Evolutionary conservation across 2,888 invertebrate genomes (phyloP), one percentile per base, ranked within the genome.

Genomic region (Seira ritae): DNA sequence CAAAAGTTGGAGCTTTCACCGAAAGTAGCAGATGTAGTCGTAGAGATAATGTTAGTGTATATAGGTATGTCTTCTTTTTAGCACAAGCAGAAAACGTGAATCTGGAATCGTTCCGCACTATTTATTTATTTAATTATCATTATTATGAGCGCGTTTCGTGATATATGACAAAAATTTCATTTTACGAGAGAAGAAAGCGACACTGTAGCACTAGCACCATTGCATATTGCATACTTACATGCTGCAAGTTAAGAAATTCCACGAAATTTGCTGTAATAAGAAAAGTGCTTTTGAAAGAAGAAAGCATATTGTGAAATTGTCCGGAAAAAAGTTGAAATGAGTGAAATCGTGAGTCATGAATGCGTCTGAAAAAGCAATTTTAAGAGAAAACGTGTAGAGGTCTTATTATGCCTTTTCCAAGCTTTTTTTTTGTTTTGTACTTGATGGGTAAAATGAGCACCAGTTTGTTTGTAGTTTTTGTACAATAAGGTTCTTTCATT

Each of bases 301-400:
- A n/a, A 19, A 62, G 62, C 62, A 62, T 62, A 62, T 62, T 62
- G 62, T 62, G 62, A 62, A 62, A 62, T 62, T 22, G 62, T 62
- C 22, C 12, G 22, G 62, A 62, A 62, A 60, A 62, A 62, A 62
- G 62, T 62, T 62, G 62, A 62, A 62, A 62, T 62, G 19, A 50
- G 62, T 20, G 22, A 15, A 55, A 55, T 55, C 17, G 20, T n/a
- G 19, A 19, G 62, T 62, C 62, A 62, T 62, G 62, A 62, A 62
- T 62, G n/a, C 2, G 8, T 20, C n/a, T 20, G 2, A 62, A 62
- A 62, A 62, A 62, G 62, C 20, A 62, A 62, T 62, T 62, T 62
- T 50, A 50, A 50, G 17, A 12, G 15, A n/a, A 50, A 50, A 50
- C 3, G 15, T 55, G n/a, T 10, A 62, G 12, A 20, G 12, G 22